phyloP scores from a whole-genome alignment of 92 coral and sea anemone genomes.

The Phymanthus crucifer region DNA sequence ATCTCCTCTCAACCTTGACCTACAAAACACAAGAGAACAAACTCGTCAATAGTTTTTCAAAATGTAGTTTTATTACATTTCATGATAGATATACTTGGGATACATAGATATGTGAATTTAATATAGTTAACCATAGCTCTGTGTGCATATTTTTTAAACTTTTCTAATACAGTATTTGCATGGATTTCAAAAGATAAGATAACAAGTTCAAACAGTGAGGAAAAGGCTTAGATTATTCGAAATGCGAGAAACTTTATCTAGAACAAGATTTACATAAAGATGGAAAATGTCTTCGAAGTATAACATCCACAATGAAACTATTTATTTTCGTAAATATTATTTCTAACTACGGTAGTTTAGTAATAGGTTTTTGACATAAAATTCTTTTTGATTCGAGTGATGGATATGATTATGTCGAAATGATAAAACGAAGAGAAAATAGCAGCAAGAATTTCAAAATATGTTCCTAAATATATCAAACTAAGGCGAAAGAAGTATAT shows the following conservation, averaged over 20 bases:
- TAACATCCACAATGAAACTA: no score
- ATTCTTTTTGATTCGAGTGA: background rate
- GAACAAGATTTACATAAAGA: background rate
- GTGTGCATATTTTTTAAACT: background rate
- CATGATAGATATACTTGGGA: background rate
- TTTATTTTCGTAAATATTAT: background rate
- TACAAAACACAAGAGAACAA: slow-evolving; percentile 12
- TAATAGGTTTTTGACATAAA: background rate
- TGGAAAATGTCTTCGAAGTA: no score
- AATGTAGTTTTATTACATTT: background rate
- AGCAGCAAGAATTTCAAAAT: background rate
- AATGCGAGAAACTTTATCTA: background rate
- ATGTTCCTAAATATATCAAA: no score
- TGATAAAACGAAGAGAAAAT: background rate
- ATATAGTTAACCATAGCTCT: background rate
- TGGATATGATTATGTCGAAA: background rate
- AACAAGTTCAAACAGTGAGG: background rate
- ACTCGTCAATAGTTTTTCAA: background rate
- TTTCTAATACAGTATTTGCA: background rate
- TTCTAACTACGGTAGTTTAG: background rate
- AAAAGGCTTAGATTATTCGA: background rate
- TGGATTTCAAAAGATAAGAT: background rate
- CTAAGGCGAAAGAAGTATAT: no score
- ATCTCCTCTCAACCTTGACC: slow-evolving; percentile 46
- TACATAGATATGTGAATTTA: background rate